A percentile compares a stretch with the other conserved stretches of the same genome.
Evolutionary conservation across 2,797 vertebrate species (phyloP).

Genomic region (Scolopax bukidnonensis): DNA sequence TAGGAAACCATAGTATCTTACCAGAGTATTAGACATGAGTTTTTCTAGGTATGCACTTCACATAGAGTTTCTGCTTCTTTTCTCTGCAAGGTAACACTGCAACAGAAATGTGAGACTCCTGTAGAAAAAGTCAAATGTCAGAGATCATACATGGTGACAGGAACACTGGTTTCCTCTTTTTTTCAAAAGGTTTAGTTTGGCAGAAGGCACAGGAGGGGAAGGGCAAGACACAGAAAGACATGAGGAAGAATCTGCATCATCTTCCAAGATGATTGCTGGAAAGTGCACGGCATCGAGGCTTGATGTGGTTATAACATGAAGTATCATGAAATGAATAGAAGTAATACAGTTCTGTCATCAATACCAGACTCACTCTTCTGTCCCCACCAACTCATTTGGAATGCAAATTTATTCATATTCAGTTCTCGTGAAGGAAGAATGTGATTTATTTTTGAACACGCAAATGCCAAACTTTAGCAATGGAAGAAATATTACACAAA

Average conservation of each 20-base stretch:
- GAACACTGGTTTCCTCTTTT: neutral
- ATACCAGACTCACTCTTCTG: slow-evolving; percentile 18
- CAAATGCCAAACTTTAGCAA: slow-evolving; percentile 24
- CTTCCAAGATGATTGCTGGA: neutral
- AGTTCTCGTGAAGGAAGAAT: slow-evolving; percentile 28
- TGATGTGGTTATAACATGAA: neutral
- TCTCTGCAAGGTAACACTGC: neutral
- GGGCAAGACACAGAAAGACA: neutral
- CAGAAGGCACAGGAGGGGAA: neutral
- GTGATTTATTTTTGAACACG: slow-evolving; percentile 50
- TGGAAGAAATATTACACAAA: slow-evolving; percentile 17
- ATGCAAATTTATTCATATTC: slow-evolving; percentile 3
- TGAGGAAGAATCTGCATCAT: neutral
- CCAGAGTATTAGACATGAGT: neutral
- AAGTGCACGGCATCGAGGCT: neutral
- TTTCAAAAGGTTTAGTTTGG: neutral
- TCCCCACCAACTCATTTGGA: neutral
- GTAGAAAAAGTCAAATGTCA: rapidly evolving
- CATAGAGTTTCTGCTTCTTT: neutral
- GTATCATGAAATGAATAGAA: neutral
- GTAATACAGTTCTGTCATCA: slow-evolving; percentile 11
- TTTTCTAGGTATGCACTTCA: neutral
- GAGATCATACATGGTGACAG: neutral
- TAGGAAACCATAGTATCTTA: neutral
- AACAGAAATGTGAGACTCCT: neutral